Conservation (phyloP, 2,888 invertebrate genomes). For the Biston betularia region DNA sequence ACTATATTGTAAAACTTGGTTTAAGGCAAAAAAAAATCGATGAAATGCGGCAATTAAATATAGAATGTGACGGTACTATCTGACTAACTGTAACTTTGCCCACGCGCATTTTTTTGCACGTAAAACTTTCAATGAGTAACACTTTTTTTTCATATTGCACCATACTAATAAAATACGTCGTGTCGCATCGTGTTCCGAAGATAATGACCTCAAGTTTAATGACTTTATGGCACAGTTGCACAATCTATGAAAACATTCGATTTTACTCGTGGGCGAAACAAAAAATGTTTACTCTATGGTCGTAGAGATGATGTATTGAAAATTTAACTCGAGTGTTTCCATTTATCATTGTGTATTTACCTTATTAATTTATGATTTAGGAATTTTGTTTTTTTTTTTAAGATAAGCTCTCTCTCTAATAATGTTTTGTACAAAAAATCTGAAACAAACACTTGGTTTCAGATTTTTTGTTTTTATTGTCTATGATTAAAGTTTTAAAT, state of each 20-base stretch:
- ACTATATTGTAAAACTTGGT: not conserved
- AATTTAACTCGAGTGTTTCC: not conserved
- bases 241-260: constrained; percentile 30
- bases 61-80: constrained; percentile 50
- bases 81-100: constrained; percentile 66
- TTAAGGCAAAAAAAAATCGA: constrained; percentile 3
- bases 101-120: constrained; percentile 65
- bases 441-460: too few species aligned
- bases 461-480: too few species aligned
- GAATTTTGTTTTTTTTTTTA: not conserved
- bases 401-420: too few species aligned
- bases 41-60: constrained; percentile 28
- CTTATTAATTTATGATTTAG: not conserved
- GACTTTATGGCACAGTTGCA: constrained; percentile 48
- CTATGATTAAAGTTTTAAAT: not conserved
- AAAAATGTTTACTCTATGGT: constrained; percentile 19
- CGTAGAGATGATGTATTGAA: constrained; percentile 10
- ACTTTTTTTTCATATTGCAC: constrained; percentile 57
- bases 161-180: constrained; percentile 44
- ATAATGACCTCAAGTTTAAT: constrained; percentile 57
- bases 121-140: constrained; percentile 66
- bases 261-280: constrained; percentile 22
- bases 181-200: constrained; percentile 38
- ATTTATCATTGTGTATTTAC: constrained; percentile 8
- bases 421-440: too few species aligned